These are phyloP conservation scores for Aphodius sticticus DNA, from an alignment of 2,888 invertebrate genomes.

Conservation along the genomic window DNA sequence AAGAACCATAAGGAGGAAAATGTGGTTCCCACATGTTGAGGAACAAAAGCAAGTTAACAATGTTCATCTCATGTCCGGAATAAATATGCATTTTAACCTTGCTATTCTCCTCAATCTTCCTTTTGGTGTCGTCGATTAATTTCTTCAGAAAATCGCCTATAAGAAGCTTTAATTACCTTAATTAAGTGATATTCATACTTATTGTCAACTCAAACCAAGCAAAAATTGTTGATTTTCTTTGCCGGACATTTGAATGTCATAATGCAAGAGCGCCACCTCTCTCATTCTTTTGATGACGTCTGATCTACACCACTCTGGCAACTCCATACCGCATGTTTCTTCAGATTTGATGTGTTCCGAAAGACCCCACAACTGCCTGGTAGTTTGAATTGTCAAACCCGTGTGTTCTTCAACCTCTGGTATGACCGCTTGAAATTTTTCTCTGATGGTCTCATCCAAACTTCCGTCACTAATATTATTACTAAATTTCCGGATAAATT, in stretches of 20 bases:
- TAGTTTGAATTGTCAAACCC: background rate
- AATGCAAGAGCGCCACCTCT: background rate
- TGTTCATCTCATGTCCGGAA: constrained; percentile 31
- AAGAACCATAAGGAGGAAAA: constrained; percentile 18
- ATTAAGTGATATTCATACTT: no score
- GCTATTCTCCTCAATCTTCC: constrained; percentile 6
- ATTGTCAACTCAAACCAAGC: background rate
- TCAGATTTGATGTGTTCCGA: background rate
- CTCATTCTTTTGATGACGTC: background rate
- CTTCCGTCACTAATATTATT: background rate
- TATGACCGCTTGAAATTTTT: background rate
- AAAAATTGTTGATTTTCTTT: background rate
- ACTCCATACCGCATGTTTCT: background rate
- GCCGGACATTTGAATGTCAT: background rate
- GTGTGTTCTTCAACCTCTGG: background rate
- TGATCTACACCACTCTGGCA: background rate
- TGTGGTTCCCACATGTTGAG: constrained; percentile 27
- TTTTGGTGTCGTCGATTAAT: constrained; percentile 25
- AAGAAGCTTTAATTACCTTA: background rate
- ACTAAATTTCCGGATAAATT: background rate
- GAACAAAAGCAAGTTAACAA: constrained; percentile 26
- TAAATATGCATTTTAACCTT: constrained; percentile 27
- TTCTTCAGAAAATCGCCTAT: constrained; percentile 26
- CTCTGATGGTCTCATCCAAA: background rate
- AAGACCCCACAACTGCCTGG: background rate